These are phyloP conservation scores for Gambusia affinis DNA, from an alignment of 2,113 vertebrate genomes.

Conservation along the genomic window DNA sequence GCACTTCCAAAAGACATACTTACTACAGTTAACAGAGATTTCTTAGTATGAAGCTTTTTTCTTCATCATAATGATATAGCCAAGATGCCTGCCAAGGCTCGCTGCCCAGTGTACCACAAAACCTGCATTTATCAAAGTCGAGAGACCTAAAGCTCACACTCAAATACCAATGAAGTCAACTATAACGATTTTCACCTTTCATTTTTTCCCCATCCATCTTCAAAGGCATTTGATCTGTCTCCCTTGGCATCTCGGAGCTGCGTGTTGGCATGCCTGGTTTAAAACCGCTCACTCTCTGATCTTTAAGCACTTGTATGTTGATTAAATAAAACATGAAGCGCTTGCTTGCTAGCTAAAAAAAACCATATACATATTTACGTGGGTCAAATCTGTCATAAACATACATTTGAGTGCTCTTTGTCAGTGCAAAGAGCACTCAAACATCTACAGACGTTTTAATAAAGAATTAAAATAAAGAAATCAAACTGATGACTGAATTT, in stretches of 20 bases:
- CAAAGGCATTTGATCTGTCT: constrained; percentile 76
- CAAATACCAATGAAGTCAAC: constrained; percentile 61
- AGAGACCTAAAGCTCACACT: constrained; percentile 57
- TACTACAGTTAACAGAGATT: constrained; percentile 7
- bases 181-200: constrained; percentile 67
- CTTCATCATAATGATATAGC: constrained; percentile 29
- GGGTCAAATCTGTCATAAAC: constrained; percentile 65
- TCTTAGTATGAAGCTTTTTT: constrained; percentile 19
- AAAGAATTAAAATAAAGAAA: constrained; percentile 7
- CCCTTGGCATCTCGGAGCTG: constrained; percentile 67
- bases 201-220: constrained; percentile 55
- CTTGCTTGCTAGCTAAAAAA: constrained; percentile 55
- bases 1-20: constrained; percentile 4
- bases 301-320: constrained; percentile 66
- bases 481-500: constrained; percentile 41
- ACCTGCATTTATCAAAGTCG: constrained; percentile 35
- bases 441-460: no score
- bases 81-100: constrained; percentile 21
- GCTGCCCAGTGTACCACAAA: constrained; percentile 19
- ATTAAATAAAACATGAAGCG: constrained; percentile 76
- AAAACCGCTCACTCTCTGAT: constrained; percentile 67
- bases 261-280: constrained; percentile 72
- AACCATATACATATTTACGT: constrained; percentile 60
- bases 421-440: background rate
- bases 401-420: background rate